These are phyloP conservation scores for Dipodomys merriami DNA, from an alignment of 2,113 vertebrate species.

Conservation along the genomic window DNA sequence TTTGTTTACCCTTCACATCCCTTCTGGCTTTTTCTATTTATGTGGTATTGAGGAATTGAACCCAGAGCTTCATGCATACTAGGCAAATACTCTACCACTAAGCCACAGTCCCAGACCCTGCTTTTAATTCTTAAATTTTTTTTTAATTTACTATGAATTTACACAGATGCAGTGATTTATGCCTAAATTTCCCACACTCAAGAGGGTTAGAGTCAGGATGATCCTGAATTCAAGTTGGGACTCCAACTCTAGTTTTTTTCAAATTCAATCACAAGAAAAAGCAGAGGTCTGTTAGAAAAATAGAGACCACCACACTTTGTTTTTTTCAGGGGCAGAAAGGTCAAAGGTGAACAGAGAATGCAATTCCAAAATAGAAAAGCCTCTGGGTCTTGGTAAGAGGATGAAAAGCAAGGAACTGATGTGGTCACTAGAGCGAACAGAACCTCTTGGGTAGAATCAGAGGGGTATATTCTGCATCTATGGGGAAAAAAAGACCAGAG, in stretches of 20 bases:
- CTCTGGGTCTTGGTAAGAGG: background rate
- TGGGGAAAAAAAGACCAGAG: background rate
- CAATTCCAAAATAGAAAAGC: background rate
- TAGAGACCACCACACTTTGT: background rate
- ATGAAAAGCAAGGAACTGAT: too few relatives aligned
- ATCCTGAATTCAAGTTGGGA: background rate
- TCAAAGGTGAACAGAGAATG: conserved; percentile 10
- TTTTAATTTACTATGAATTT: too few relatives aligned
- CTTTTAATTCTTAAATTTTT: too few relatives aligned
- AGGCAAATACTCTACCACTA: too few relatives aligned
- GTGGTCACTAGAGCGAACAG: too few relatives aligned
- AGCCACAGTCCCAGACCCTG: too few relatives aligned
- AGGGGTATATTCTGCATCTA: background rate
- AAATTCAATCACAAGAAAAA: background rate
- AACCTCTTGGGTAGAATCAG: background rate
- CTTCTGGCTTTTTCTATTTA: too few relatives aligned
- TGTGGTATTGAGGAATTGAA: too few relatives aligned
- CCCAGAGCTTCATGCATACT: too few relatives aligned
- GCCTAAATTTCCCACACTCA: background rate
- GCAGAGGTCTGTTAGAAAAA: background rate
- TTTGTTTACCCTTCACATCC: too few relatives aligned
- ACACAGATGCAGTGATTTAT: too few relatives aligned
- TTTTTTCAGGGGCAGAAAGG: background rate
- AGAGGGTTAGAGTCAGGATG: background rate
- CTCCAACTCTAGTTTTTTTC: too few relatives aligned